A percentile compares a stretch with the other conserved stretches of the same genome.
Evolutionary conservation across 2,797 vertebrate genomes (phyloP).

Genomic region (Cephalopachus bancanus): DNA sequence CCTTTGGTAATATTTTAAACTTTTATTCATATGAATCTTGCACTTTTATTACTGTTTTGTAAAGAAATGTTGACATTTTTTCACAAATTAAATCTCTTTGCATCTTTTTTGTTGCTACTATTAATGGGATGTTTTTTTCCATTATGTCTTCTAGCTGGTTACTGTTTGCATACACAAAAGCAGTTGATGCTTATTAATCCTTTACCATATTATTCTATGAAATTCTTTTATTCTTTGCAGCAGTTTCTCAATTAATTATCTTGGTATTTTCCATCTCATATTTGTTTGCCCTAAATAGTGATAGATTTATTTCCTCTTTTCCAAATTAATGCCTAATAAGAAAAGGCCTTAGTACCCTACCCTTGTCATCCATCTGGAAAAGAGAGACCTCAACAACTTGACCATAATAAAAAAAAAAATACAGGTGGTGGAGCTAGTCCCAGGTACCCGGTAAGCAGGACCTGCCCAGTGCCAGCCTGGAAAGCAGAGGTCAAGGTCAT

Average conservation of each 20-base stretch:
- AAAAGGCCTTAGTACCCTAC: not conserved
- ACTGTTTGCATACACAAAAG: not conserved
- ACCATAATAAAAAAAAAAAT: not conserved
- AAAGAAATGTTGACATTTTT: slow-evolving; percentile 4
- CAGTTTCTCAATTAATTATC: not conserved
- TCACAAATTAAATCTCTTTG: not conserved
- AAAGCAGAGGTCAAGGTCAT: too few relatives aligned
- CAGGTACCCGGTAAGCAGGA: too few relatives aligned
- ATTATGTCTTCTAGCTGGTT: not conserved
- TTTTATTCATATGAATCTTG: not conserved
- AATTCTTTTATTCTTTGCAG: not conserved
- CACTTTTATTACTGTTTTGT: not conserved
- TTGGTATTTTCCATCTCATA: not conserved
- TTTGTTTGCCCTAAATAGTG: not conserved
- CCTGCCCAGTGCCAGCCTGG: too few relatives aligned
- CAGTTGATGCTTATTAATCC: not conserved
- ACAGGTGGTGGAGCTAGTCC: too few relatives aligned
- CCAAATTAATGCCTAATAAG: not conserved
- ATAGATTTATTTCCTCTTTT: not conserved
- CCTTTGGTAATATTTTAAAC: not conserved
- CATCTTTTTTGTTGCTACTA: not conserved
- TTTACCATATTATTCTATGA: not conserved
- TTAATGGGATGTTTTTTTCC: not conserved
- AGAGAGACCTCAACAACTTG: not conserved
- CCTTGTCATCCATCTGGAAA: not conserved